These are phyloP conservation scores for Mesopsocus fuscifrons DNA, from an alignment of 2,888 invertebrate species.

Conservation along the genomic window DNA sequence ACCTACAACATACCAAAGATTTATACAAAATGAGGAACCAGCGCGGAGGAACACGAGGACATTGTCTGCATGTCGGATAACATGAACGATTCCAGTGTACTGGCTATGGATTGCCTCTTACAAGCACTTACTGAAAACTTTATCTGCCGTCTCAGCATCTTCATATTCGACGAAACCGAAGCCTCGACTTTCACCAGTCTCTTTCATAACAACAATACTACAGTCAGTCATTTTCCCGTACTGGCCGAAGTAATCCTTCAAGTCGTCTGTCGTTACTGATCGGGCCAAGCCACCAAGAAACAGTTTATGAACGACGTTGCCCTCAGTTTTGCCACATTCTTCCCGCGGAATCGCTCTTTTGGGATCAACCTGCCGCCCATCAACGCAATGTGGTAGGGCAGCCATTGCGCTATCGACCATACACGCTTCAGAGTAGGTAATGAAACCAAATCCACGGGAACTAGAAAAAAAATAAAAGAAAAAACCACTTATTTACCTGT, in stretches of 20 bases:
- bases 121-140: slow-evolving; percentile 22
- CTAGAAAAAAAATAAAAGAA: slow-evolving; percentile 8
- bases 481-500: no score
- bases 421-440: slow-evolving; percentile 31
- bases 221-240: slow-evolving; percentile 27
- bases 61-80: no score
- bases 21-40: no score
- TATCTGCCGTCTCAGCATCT: slow-evolving; percentile 35
- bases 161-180: slow-evolving; percentile 36
- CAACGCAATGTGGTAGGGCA: slow-evolving; percentile 34
- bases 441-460: slow-evolving; percentile 39
- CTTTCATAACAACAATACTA: slow-evolving; percentile 29
- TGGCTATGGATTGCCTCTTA: no score
- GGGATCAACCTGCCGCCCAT: slow-evolving; percentile 35
- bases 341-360: slow-evolving; percentile 28
- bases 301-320: slow-evolving; percentile 31
- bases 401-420: slow-evolving; percentile 36
- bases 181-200: slow-evolving; percentile 31
- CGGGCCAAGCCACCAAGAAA: slow-evolving; percentile 34
- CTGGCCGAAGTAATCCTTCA: slow-evolving; percentile 21
- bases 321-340: slow-evolving; percentile 26
- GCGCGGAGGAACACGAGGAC: no score
- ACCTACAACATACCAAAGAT: no score
- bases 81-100: no score
- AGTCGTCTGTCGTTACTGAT: slow-evolving; percentile 28